Conservation (phyloP, 2,888 invertebrate species). For the Drosophila kokeensis region DNA sequence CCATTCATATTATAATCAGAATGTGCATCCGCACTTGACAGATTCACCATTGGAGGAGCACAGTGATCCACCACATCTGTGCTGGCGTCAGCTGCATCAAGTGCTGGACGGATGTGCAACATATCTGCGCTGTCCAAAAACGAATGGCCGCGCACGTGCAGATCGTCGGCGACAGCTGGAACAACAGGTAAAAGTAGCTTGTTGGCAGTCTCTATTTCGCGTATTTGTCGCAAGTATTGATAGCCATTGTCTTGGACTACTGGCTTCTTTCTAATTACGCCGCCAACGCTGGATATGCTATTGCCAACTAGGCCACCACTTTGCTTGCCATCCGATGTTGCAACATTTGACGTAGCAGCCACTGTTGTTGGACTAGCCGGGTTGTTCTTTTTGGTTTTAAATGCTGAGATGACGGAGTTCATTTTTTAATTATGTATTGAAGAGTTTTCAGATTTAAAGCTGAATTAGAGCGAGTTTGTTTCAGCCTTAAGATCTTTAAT, state of each 20-base stretch:
- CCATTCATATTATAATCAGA: conserved; percentile 83
- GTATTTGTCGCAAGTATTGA: conserved; percentile 84
- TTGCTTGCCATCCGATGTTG: conserved; percentile 41
- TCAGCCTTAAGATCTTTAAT: conserved; percentile 7
- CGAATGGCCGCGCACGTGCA: conserved; percentile 52
- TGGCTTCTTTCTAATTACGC: conserved; percentile 69
- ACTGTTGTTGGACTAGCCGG: conserved; percentile 38
- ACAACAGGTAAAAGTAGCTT: conserved; percentile 83
- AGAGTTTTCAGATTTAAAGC: conserved; percentile 11
- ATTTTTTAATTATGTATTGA: conserved; percentile 59
- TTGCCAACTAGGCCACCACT: conserved; percentile 37
- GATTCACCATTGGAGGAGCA: conserved; percentile 60
- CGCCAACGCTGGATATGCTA: conserved; percentile 54
- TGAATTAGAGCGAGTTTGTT: conserved; percentile 4
- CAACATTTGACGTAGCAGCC: conserved; percentile 15
- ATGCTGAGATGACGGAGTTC: conserved; percentile 85
- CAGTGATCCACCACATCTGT: conserved; percentile 77
- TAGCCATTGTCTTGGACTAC: conserved; percentile 84
- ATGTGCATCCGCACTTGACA: conserved; percentile 46
- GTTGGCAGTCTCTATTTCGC: conserved; percentile 84
- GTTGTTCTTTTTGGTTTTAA: conserved; percentile 83
- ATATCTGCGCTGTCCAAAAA: conserved; percentile 34
- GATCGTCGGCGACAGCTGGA: conserved; percentile 72
- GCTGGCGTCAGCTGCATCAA: conserved; percentile 36
- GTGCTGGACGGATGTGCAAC: conserved; percentile 67